Evolutionary conservation across 1,140 invertebrate genomes (phyloP), one percentile per base, ranked within the genome.

Genomic region (Apocrypta bakeri): DNA sequence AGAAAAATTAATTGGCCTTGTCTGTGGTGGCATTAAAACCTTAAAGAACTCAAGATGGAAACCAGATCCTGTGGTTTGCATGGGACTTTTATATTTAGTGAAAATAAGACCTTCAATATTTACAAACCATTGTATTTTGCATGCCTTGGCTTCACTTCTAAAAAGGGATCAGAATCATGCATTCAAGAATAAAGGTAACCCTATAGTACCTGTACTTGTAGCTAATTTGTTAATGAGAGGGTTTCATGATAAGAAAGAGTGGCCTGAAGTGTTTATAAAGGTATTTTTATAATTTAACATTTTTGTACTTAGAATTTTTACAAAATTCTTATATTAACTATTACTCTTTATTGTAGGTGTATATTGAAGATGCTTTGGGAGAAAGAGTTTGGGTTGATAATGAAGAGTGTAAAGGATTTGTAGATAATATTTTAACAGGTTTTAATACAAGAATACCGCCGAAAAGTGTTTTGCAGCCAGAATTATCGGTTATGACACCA

Each of bases 361-460:
- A 98, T 89, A 95, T 99, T 79, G 98, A 99, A 88, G 98, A 99
- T 93, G 97, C 98, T 4, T 90, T 98, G 0, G 97, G 97, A 73
- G 98, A 99, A 87, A 92, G 98, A 74, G 93, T 96, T 77, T 99
- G 98, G 98, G 96, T 99, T 9, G 98, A 99, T 89, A 95, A 96
- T 86, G 95, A 97, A 12, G 96, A 98, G 89, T 99, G 98, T 90
- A 96, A 97, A 89, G 95, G 95, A 40, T 97, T 99, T 92, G 96
- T 98, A 0, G 97, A 98, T 85, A 99, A 99, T 90, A 96, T 99
- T 79, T 91, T 96, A 63, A 96, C 96, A 0, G 97, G 97, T 12
- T 98, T 99, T 90, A 95, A 95, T 73, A 99, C 98, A 0, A 95
- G 96, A 84, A 90, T 94, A 66, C 96, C 97, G 0, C 94, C 95